A percentile compares a stretch with the other conserved stretches of the same genome.
Evolutionary conservation across 2,113 vertebrate species (phyloP).

Genomic region (Xiphophorus hellerii): DNA sequence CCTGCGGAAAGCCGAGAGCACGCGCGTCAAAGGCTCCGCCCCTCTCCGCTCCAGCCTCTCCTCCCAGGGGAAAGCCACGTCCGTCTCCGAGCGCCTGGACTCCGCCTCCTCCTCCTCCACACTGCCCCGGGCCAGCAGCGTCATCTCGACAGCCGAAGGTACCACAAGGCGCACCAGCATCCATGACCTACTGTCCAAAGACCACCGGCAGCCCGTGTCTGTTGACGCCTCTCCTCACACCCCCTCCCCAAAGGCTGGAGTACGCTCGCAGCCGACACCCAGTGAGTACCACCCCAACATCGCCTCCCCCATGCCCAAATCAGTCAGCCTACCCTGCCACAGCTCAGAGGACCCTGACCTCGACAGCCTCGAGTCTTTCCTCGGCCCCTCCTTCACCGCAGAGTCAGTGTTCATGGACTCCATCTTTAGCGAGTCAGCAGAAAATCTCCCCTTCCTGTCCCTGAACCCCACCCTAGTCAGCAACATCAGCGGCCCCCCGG

Average conservation of each 20-base stretch:
- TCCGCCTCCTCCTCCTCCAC: conserved; percentile 76
- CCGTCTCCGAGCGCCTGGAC: conserved; percentile 85
- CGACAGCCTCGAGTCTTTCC: conserved; percentile 79
- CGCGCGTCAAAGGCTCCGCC: conserved; percentile 81
- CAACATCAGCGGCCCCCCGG: conserved; percentile 91
- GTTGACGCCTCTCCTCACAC: conserved; percentile 83
- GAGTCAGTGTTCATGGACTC: conserved; percentile 81
- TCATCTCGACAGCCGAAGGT: conserved; percentile 97
- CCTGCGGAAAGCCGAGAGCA: conserved; percentile 87
- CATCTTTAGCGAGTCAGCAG: conserved; percentile 72
- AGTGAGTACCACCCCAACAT: conserved; percentile 92
- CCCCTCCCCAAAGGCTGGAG: conserved; percentile 76
- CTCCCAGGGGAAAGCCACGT: conserved; percentile 81
- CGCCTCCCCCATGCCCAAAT: conserved; percentile 69
- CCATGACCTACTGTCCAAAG: conserved; percentile 96
- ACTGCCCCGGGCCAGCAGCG: conserved; percentile 96
- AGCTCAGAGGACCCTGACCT: conserved; percentile 78
- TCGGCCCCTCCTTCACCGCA: conserved; percentile 80
- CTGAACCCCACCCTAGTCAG: conserved; percentile 94
- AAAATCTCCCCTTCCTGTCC: conserved; percentile 87
- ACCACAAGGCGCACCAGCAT: conserved; percentile 95
- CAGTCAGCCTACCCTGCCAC: conserved; percentile 77
- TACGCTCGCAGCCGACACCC: conserved; percentile 78
- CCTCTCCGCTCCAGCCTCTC: conserved; percentile 73
- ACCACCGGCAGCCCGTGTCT: conserved; percentile 88